phyloP scores from a whole-genome alignment of 1,140 invertebrate species.

The Sarcophaga bullata region DNA sequence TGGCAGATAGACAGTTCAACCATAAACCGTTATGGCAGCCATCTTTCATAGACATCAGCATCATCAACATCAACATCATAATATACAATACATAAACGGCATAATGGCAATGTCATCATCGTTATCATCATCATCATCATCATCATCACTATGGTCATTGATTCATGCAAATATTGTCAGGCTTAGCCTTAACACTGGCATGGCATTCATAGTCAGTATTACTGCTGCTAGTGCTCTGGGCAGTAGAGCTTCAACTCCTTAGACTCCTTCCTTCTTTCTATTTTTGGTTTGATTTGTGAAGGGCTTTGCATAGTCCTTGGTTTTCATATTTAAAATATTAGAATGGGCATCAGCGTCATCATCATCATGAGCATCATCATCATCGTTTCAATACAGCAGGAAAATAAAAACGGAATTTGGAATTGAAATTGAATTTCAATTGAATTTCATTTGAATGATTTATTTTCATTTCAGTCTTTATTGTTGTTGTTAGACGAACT shows the following conservation, averaged over 20 bases:
- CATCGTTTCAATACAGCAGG: constrained; percentile 17
- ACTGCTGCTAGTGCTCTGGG: too few relatives aligned
- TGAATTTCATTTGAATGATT: constrained; percentile 39
- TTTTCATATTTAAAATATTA: neutral
- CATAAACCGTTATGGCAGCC: constrained; percentile 17
- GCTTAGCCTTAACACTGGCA: too few relatives aligned
- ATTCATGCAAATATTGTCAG: neutral
- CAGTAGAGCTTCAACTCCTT: neutral
- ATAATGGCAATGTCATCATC: neutral
- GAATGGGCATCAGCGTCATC: neutral
- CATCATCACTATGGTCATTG: neutral
- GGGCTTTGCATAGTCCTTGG: neutral
- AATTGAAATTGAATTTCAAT: constrained; percentile 36
- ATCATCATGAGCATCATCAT: constrained; percentile 5
- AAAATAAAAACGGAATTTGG: neutral
- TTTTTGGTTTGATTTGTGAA: neutral
- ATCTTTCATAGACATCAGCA: constrained; percentile 36
- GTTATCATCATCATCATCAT: neutral
- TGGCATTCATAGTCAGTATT: too few relatives aligned
- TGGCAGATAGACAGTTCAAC: neutral
- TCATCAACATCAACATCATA: constrained; percentile 6
- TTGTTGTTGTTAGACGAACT: neutral
- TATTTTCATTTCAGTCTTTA: constrained; percentile 2
- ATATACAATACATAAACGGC: neutral
- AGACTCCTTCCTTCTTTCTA: too few relatives aligned